Evolutionary conservation across 2,888 invertebrate genomes (phyloP), one percentile per base, ranked within the genome.

Genomic region (Endotricha flammealis): DNA sequence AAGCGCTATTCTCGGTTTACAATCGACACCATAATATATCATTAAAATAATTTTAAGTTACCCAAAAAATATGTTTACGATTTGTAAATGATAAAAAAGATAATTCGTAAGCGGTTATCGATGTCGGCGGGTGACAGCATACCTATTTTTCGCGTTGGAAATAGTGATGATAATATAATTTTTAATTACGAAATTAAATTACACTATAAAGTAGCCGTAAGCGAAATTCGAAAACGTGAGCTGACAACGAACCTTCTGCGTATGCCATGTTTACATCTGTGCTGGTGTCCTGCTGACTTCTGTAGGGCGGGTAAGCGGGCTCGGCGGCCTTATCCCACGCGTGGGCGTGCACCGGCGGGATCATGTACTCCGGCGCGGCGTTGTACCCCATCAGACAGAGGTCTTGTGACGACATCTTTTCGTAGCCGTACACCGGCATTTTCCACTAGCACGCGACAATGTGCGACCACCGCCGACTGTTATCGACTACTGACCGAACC

Each of bases 401-500:
- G 47, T 83, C 80, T 59, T 81, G 79, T 30, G 79, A 64, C 46
- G 70, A 50, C 68, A 80, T 72, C 62, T 64, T 70, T 39, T 75
- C 76, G 73, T 60, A 72, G 11, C 80, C 77, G 36, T 79, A 66
- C 61, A 74, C 81, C 54, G 82, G 85, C 85, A 86, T 86, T 53
- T 76, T 85, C 67, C 66, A 23, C 12, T 13, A 50, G 48, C 48
- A 41, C 58, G 51, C 55, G 55, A 48, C 44, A 53, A 46, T 63
- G 49, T 57, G 48, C 49, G 56, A 49, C 57, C 60, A 60, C 71
- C 48, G 48, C 48, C 56, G 53, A 66, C 53, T 58, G 54, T 62
- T 60, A 62, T 58, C 57, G 54, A 55, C 51, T 49, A 67, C 66
- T 64, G 62, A 53, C 43, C 52, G 44, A 23, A 35, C 45, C 41